phyloP scores from a whole-genome alignment of 2,113 vertebrate genomes.

The Muntiacus muntjak region DNA sequence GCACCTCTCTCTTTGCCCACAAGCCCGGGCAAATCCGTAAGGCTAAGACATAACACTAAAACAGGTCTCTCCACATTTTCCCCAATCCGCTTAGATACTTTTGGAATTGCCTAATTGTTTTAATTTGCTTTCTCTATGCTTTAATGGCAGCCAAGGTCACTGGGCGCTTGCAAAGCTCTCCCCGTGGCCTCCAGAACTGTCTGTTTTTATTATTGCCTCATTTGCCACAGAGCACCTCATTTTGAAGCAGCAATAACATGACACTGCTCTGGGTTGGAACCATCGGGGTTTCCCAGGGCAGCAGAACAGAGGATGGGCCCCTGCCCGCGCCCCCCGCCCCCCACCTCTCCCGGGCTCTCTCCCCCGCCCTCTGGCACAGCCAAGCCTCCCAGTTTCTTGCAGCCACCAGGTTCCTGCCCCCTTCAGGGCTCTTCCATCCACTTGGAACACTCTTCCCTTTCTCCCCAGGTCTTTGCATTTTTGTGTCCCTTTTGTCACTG shows the following conservation, averaged over 20 bases:
- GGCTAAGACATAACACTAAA: not conserved
- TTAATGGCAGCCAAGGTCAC: not conserved
- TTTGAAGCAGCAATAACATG: not conserved
- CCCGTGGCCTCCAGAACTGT: not conserved
- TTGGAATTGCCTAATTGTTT: not conserved
- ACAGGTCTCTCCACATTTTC: not conserved
- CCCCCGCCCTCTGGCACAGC: not conserved
- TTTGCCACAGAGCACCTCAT: not conserved
- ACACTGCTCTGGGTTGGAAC: not conserved
- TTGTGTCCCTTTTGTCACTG: not conserved
- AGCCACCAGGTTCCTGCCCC: no score
- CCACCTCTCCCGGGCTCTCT: rapidly evolving
- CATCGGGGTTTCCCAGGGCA: not conserved
- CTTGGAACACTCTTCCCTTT: not conserved
- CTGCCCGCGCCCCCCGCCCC: not conserved
- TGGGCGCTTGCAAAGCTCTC: not conserved
- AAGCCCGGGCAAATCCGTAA: not conserved
- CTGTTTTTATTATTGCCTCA: not conserved
- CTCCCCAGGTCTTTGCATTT: not conserved
- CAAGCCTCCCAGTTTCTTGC: rapidly evolving
- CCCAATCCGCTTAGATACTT: not conserved
- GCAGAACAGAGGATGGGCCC: not conserved
- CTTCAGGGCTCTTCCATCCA: not conserved
- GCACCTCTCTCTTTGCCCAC: not conserved
- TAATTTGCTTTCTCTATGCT: not conserved